Conservation (phyloP, 2,113 vertebrate species). For the Pituophis catenifer region DNA sequence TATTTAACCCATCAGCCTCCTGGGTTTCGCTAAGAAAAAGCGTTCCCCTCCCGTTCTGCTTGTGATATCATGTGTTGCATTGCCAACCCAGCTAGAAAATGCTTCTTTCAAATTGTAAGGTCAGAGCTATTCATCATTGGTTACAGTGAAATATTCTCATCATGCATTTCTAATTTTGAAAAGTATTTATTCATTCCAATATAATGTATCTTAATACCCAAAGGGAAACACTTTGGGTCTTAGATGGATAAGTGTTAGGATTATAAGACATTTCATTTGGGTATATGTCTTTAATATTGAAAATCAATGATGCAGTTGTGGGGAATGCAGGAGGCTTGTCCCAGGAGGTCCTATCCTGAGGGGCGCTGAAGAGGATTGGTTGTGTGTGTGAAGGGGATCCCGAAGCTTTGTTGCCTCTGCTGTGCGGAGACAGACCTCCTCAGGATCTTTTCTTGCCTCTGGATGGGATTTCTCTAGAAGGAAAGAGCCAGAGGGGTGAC, state of each 20-base stretch:
- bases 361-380: too few relatives aligned
- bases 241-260: background rate
- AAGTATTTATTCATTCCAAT: background rate
- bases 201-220: background rate
- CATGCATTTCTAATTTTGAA: background rate
- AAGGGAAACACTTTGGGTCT: background rate
- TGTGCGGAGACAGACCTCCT: too few relatives aligned
- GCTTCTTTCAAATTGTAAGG: background rate
- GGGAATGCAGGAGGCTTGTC: too few relatives aligned
- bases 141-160: background rate
- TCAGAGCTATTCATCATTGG: background rate
- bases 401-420: too few relatives aligned
- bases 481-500: too few relatives aligned
- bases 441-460: too few relatives aligned
- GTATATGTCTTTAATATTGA: background rate
- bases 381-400: too few relatives aligned
- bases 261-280: background rate
- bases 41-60: background rate
- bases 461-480: too few relatives aligned
- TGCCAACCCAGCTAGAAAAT: background rate
- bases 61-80: background rate
- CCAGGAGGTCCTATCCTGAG: too few relatives aligned
- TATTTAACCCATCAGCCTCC: background rate
- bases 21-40: background rate
- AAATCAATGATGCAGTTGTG: too few relatives aligned